Evolutionary conservation across 2,797 vertebrate species (phyloP), one percentile per base, ranked within the genome.

Genomic region (Hozukius guyotensis): DNA sequence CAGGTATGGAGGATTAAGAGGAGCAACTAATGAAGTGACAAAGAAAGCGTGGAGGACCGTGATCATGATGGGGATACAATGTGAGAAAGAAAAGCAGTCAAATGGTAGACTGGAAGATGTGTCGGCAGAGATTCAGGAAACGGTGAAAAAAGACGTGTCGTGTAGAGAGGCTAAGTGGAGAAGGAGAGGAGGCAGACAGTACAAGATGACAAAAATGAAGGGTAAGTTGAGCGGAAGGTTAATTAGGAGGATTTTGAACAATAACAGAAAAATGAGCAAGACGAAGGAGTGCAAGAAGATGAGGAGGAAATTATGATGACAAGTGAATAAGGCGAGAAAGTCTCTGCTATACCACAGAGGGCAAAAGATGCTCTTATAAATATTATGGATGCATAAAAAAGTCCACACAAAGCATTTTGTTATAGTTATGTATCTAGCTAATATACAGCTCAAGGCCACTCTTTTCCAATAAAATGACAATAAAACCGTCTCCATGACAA

Each of bases 401-500:
- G 46, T 32, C 20, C 11, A 38, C 49, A 74, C n/a, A 56, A 71
- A 73, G 72, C 66, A 29, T 88, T 90, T 75, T 82, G 81, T 73
- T 74, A 68, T 61, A 25, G 62, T 80, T 80, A 70, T 73, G 72
- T 65, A 31, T 67, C 36, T 27, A 61, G 80, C 75, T 81, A 72
- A 87, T 88, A 56, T 77, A 77, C 81, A 86, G 81, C 87, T 90
- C 78, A 77, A 85, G 87, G 86, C 81, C 67, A 49, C 71, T 68
- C 83, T 22, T 77, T 87, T 60, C 87, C 87, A 92, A 89, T 89
- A 89, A 92, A 86, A 83, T 62, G 75, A 89, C 88, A 89, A 94
- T 94, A 91, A 88, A 92, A 86, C 62, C 12, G 92, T 95, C 93
- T 89, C 93, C 92, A 93, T 95, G 93, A 93, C 88, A 84, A 95